A percentile compares a stretch with the other conserved stretches of the same genome.
Conservation (phyloP, 2,888 invertebrate genomes). For the Philereme vetulata region DNA sequence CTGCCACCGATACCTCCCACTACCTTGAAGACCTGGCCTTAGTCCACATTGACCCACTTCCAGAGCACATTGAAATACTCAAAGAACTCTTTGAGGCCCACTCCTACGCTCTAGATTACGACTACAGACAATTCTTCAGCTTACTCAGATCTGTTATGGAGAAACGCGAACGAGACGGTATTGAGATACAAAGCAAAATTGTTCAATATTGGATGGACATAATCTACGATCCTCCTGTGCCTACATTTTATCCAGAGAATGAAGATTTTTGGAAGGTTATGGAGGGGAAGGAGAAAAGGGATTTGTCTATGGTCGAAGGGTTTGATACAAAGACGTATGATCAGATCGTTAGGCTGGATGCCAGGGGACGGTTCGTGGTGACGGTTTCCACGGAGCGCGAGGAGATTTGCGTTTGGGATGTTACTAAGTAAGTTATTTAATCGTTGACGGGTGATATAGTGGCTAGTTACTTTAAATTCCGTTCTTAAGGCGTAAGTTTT, state of each 20-base stretch:
- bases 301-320: conserved; percentile 64
- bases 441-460: too few relatives aligned
- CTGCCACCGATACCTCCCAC: conserved; percentile 89
- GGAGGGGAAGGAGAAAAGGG: conserved; percentile 61
- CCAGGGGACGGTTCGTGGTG: conserved; percentile 88
- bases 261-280: conserved; percentile 68
- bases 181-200: conserved; percentile 62
- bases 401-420: conserved; percentile 93
- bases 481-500: too few relatives aligned
- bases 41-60: conserved; percentile 72
- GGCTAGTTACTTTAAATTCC: too few relatives aligned
- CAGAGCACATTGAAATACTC: conserved; percentile 82
- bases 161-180: conserved; percentile 63
- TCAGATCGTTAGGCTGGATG: conserved; percentile 85
- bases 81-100: conserved; percentile 88
- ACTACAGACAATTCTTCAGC: conserved; percentile 92
- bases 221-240: conserved; percentile 82
- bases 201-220: conserved; percentile 74
- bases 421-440: conserved; percentile 64
- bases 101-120: conserved; percentile 89
- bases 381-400: conserved; percentile 89
- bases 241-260: conserved; percentile 85
- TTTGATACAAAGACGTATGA: conserved; percentile 82
- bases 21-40: conserved; percentile 90
- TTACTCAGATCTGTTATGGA: conserved; percentile 78